Percentiles rank a stretch among this genome's conserved stretches.
These are phyloP conservation scores for Brachionus asplanchnoidis DNA, from an alignment of 1,140 invertebrate genomes.

Conservation along the genomic window DNA sequence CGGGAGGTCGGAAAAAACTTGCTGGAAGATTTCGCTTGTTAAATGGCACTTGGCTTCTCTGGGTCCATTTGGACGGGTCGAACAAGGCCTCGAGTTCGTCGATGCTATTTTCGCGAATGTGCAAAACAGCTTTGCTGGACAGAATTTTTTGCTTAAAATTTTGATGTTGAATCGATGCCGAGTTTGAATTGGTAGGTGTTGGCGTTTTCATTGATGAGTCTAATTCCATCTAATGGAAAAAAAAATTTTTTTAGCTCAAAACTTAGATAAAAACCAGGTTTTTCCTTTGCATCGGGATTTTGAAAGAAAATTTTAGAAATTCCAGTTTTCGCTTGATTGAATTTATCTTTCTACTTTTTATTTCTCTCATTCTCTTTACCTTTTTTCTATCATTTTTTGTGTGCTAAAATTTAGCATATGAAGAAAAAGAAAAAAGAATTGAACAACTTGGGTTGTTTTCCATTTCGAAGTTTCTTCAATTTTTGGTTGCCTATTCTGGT, in stretches of 20 bases:
- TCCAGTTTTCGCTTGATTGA: conserved; percentile 3
- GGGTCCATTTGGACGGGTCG: conserved; percentile 34
- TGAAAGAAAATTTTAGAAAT: not conserved
- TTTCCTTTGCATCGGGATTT: not conserved
- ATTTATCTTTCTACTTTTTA: not conserved
- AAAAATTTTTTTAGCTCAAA: not conserved
- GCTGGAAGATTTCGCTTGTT: conserved; percentile 7
- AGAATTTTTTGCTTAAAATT: conserved; percentile 26
- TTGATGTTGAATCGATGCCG: not conserved
- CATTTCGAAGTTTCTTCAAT: not conserved
- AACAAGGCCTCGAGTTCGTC: conserved; percentile 35
- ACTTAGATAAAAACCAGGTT: not conserved
- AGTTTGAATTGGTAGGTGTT: not conserved
- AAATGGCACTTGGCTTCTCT: not conserved
- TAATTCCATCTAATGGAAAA: conserved; percentile 26
- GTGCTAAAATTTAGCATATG: not conserved
- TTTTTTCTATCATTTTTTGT: not conserved
- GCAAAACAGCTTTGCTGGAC: not conserved
- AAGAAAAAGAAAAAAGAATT: not conserved
- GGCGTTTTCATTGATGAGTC: not conserved
- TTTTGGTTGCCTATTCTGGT: not conserved
- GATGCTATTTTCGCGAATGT: conserved; percentile 36
- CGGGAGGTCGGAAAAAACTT: conserved; percentile 25
- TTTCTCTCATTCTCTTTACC: not conserved
- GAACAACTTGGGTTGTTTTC: not conserved